phyloP scores from a whole-genome alignment of 2,113 vertebrate species.

The Ranitomeya variabilis region DNA sequence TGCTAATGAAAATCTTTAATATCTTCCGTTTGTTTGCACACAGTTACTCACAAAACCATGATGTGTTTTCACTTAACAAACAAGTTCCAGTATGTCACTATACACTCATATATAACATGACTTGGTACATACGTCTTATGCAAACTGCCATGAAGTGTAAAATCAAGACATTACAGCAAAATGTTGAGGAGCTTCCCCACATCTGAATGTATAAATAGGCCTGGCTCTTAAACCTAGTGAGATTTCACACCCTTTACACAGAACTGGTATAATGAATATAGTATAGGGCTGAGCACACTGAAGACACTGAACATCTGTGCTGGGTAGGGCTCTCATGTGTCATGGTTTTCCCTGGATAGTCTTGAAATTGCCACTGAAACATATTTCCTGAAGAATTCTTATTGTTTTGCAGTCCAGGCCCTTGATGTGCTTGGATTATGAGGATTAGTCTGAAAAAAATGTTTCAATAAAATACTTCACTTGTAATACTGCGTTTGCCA shows the following conservation, averaged over 20 bases:
- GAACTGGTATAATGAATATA: background rate
- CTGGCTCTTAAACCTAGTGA: background rate
- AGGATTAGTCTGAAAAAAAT: slow-evolving; percentile 23
- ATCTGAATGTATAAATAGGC: slow-evolving; percentile 16
- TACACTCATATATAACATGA: background rate
- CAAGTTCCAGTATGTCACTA: background rate
- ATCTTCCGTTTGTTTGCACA: background rate
- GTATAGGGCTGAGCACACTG: background rate
- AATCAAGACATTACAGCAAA: background rate
- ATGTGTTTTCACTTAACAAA: background rate
- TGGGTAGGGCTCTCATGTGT: slow-evolving; percentile 25
- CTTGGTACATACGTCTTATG: background rate
- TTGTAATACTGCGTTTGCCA: background rate
- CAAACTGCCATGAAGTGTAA: background rate
- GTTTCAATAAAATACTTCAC: background rate
- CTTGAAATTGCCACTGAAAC: slow-evolving; percentile 28
- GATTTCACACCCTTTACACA: slow-evolving; percentile 15
- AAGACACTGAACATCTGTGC: slow-evolving; percentile 34
- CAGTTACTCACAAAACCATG: background rate
- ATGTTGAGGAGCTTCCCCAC: background rate
- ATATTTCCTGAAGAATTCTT: slow-evolving; percentile 8
- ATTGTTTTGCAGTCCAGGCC: background rate
- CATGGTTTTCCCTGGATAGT: slow-evolving; percentile 25
- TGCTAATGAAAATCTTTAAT: background rate
- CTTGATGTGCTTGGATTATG: background rate